Evolutionary conservation across 2,888 invertebrate genomes (phyloP), one percentile per base, ranked within the genome.

Genomic region (Dryobotodes eremita): DNA sequence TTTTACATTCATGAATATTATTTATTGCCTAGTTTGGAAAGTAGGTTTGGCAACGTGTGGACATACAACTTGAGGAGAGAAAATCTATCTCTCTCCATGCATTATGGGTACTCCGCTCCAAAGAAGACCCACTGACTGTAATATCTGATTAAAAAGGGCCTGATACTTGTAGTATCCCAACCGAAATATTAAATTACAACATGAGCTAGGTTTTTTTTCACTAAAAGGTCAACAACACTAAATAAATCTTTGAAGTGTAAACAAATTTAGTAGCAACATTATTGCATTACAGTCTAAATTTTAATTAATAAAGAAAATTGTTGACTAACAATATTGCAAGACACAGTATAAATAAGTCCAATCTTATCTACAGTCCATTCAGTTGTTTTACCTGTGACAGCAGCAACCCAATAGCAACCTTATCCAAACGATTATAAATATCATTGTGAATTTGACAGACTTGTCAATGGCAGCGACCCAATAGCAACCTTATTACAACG

Each of bases 311-410:
- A 61, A 71, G 59, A 55, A 66, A 31, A 11, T 46, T 66, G 23
- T 70, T 81, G 53, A 72, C 42, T 59, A 42, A 73, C 17, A 48
- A 70, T 23, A 50, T 73, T 57, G 17, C 57, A 26, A 78, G 64
- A 62, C 72, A 17, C 15, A 50, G 5, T 50, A 48, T 74, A 71
- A 57, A 79, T 79, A 83, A 78, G 46, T 55, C 17, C 11, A 71
- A 69, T 61, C 64, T 73, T 64, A 42, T 76, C 20, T 66, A 42
- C 5, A 42, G 42, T 5, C 31, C 42, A 42, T 42, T 42, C 42
- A 42, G 42, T 42, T 42, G 7, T 42, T 42, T 42, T 42, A 42
- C 42, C 42, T 42, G 4, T 42, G 42, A 42, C 42, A 42, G 42
- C 5, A 42, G 4, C 42, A 42, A 42, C 42, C 42, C 42, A 42